phyloP scores from a whole-genome alignment of 2,888 invertebrate genomes.

The Plebejus anna region DNA sequence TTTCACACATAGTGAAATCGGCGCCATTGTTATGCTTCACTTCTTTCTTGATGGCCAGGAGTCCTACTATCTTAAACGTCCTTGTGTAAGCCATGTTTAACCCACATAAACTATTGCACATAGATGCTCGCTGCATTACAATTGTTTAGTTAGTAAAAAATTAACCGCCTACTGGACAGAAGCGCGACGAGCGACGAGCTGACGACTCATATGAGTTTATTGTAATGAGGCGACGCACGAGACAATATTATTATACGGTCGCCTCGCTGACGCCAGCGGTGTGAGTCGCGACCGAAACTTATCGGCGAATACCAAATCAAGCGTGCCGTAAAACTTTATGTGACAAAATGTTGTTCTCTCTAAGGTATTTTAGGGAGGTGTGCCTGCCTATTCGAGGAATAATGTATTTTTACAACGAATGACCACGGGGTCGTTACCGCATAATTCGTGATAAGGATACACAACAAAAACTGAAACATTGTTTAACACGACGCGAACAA shows the following conservation, averaged over 20 bases:
- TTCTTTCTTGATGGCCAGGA: no score
- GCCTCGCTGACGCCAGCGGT: slow-evolving; percentile 14
- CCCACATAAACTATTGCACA: neutral
- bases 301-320: slow-evolving; percentile 23
- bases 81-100: neutral
- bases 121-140: neutral
- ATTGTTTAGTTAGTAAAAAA: neutral
- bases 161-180: slow-evolving; percentile 10
- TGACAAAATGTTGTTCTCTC: slow-evolving; percentile 15
- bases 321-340: neutral
- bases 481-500: slow-evolving; percentile 31
- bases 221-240: slow-evolving; percentile 14
- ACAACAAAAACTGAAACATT: slow-evolving; percentile 21
- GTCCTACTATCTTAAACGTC: no score
- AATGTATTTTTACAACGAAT: neutral
- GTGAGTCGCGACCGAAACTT: slow-evolving; percentile 17
- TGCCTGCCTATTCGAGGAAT: neutral
- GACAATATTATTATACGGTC: slow-evolving; percentile 18
- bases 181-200: neutral
- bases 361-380: neutral
- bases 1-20: no score
- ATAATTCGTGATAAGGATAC: slow-evolving; percentile 11
- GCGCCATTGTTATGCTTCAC: no score
- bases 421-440: neutral
- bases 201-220: neutral